These are phyloP conservation scores for Camponotus fellah DNA, from an alignment of 2,888 invertebrate species.

Conservation along the genomic window DNA sequence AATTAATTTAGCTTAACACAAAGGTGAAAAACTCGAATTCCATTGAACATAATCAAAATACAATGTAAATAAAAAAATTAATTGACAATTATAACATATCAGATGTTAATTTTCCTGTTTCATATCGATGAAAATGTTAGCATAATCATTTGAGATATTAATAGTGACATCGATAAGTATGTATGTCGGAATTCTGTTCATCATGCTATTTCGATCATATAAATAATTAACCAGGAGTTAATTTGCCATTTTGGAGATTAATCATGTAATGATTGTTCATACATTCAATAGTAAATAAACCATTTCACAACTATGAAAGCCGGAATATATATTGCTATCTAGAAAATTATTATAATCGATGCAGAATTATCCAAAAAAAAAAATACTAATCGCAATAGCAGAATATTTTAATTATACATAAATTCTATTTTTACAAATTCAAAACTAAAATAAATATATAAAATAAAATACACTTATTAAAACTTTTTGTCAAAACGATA, in stretches of 20 bases:
- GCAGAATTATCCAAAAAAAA: not conserved
- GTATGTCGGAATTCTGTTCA: slow-evolving; percentile 8
- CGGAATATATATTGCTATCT: slow-evolving; percentile 47
- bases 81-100: not conserved
- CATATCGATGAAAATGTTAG: not conserved
- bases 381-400: not conserved
- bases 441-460: not conserved
- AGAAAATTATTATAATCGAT: slow-evolving; percentile 53
- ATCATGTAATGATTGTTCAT: slow-evolving; percentile 38
- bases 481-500: not conserved
- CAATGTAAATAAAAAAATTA: not conserved
- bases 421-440: not conserved
- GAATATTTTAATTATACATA: not conserved
- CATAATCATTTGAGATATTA: slow-evolving; percentile 10
- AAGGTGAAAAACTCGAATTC: not conserved
- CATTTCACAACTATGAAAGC: slow-evolving; percentile 39
- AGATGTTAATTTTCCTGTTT: slow-evolving; percentile 5
- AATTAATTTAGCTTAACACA: not conserved
- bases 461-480: not conserved
- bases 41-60: not conserved
- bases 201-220: slow-evolving; percentile 34
- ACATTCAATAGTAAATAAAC: slow-evolving; percentile 51
- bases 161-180: slow-evolving; percentile 3
- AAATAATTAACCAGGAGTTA: slow-evolving; percentile 38
- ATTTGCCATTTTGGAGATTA: slow-evolving; percentile 51